A percentile compares a stretch with the other conserved stretches of the same genome.
Evolutionary conservation across 2,797 vertebrate species (phyloP).

Genomic region (Sylvilagus floridanus): DNA sequence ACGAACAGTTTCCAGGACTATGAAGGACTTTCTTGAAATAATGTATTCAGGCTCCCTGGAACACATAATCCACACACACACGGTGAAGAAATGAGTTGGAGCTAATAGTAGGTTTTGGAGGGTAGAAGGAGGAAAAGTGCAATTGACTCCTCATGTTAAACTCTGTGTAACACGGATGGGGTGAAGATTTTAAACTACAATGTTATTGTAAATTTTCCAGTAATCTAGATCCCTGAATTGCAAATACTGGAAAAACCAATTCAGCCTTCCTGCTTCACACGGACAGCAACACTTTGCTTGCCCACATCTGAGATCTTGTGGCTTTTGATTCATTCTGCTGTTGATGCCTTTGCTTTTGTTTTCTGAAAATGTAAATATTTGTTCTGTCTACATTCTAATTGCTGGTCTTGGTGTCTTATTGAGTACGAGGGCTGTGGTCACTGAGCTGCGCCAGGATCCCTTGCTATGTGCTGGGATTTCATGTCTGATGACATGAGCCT

Average conservation of each 20-base stretch:
- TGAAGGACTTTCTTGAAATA: neutral
- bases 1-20: neutral
- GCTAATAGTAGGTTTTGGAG: neutral
- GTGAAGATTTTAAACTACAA: constrained; percentile 23
- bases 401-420: constrained; percentile 80
- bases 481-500: constrained; percentile 82
- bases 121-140: neutral
- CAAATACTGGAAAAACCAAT: constrained; percentile 83
- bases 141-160: neutral
- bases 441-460: constrained; percentile 72
- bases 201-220: constrained; percentile 76
- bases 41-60: neutral
- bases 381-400: constrained; percentile 85
- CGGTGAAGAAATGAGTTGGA: neutral
- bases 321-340: constrained; percentile 83
- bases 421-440: constrained; percentile 79
- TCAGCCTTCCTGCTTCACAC: constrained; percentile 79
- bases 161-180: neutral
- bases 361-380: constrained; percentile 87
- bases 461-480: constrained; percentile 78
- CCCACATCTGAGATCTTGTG: constrained; percentile 83
- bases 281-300: constrained; percentile 71
- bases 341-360: constrained; percentile 79
- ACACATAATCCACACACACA: neutral
- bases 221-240: constrained; percentile 76